Evolutionary conservation across 2,113 vertebrate species (phyloP), one percentile per base, ranked within the genome.

Genomic region (Saccopteryx bilineata): DNA sequence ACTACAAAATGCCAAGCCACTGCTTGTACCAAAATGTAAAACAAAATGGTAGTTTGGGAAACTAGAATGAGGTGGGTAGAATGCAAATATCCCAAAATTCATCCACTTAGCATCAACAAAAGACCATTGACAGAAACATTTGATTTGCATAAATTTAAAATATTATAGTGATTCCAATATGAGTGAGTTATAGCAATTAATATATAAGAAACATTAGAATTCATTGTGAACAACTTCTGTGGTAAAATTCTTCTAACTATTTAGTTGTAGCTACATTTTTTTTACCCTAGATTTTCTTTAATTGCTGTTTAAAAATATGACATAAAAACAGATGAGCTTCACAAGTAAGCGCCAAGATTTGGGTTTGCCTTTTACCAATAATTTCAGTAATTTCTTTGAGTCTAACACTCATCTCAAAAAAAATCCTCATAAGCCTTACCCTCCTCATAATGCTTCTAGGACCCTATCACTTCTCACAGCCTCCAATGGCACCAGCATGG

Each of bases 71-170:
- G 24, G 18, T 48, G 60, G 9, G 79, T 23, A 60, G 2, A 15
- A 74, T 52, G 2, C 19, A 90, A 79, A 87, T 84, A 9, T 54
- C 24, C 46, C 50, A 56, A 74, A 82, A 94, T 28, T 75, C 23
- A 93, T 18, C 52, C 78, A 8, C 18, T 31, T 58, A 13, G 7
- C n/a, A 5, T 68, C 66, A 58, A 69, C 6, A 9, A 72, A 80
- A 17, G 3, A 4, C 58, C 58, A 76, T 61, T 71, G 71, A 18
- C 19, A 87, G 8, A 12, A 92, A n/a, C 9, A 90, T 81, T 83
- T 83, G 24, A 90, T 91, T 80, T 78, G n/a, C 61, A 84, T 18
- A 92, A 90, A 87, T 90, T 76, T 72, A 90, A 96, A 79, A 18
- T 11, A 92, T 58, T 89, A n/a, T 33, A 46, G 68, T 87, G 39